phyloP scores from a whole-genome alignment of 2,113 vertebrate species.

The Hucho hucho region DNA sequence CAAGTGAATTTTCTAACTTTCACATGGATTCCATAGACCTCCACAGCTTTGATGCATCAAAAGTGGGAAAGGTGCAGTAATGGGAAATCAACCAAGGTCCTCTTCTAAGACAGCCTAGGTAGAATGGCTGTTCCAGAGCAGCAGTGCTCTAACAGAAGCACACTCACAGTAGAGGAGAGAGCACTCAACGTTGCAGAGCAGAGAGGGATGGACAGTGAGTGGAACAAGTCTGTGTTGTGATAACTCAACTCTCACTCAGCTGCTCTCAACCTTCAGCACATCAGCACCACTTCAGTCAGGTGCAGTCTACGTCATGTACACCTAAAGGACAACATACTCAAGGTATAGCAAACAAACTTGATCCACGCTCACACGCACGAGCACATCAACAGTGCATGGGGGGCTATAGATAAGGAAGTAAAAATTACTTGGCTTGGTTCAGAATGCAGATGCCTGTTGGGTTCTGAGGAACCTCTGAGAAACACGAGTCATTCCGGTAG shows the following conservation, averaged over 20 bases:
- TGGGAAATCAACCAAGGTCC: neutral
- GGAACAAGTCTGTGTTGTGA: neutral
- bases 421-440: neutral
- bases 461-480: neutral
- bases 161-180: neutral
- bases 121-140: neutral
- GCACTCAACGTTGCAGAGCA: neutral
- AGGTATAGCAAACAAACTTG: neutral
- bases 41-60: neutral
- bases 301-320: neutral
- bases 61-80: neutral
- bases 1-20: neutral
- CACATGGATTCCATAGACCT: neutral
- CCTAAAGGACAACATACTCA: neutral
- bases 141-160: neutral
- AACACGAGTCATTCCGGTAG: neutral
- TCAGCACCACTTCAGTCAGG: conserved; percentile 2
- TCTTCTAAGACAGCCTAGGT: neutral
- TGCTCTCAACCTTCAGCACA: neutral
- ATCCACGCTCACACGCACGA: neutral
- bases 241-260: conserved; percentile 1
- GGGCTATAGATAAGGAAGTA: neutral
- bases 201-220: neutral
- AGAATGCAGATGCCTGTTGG: neutral
- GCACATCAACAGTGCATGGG: too few species aligned